Percentiles rank a stretch among this genome's conserved stretches.
These are phyloP conservation scores for Cyanoramphus novaezelandiae DNA, from an alignment of 2,113 vertebrate species.

Conservation along the genomic window DNA sequence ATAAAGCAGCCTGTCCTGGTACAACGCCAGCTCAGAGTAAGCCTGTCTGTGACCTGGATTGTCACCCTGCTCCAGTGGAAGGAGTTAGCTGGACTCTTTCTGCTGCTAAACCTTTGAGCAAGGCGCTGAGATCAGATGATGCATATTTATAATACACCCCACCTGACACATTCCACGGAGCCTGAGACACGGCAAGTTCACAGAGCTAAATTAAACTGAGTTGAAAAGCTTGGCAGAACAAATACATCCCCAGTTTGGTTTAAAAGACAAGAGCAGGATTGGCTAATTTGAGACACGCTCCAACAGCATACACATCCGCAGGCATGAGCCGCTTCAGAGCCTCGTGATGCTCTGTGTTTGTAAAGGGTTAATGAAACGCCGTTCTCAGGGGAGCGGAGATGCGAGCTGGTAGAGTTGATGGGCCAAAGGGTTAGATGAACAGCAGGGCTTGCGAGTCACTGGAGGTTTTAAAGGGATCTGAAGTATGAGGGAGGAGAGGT, in stretches of 20 bases:
- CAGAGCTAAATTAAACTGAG: constrained; percentile 54
- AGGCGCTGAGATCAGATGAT: constrained; percentile 22
- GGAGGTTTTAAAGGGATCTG: neutral
- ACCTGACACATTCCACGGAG: constrained; percentile 62
- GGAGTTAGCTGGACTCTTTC: neutral
- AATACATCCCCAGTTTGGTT: neutral
- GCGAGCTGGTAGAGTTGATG: neutral
- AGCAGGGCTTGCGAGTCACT: neutral
- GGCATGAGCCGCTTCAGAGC: neutral
- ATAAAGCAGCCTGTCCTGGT: neutral
- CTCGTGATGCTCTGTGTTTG: neutral
- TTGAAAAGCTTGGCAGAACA: constrained; percentile 60
- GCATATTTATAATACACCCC: constrained; percentile 37
- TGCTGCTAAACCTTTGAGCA: neutral
- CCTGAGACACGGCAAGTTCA: constrained; percentile 29
- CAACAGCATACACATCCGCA: neutral
- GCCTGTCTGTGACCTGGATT: neutral
- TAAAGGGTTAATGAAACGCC: constrained; percentile 31
- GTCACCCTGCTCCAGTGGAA: neutral
- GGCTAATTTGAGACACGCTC: neutral
- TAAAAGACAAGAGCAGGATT: constrained; percentile 3
- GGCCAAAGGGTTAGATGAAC: neutral
- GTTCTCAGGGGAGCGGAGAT: neutral
- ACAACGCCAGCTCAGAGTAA: neutral
- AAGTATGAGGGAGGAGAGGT: neutral